A percentile compares a stretch with the other conserved stretches of the same genome.
phyloP scores from a whole-genome alignment of 2,888 invertebrate species.

The Lordiphosa andalusiaca region DNA sequence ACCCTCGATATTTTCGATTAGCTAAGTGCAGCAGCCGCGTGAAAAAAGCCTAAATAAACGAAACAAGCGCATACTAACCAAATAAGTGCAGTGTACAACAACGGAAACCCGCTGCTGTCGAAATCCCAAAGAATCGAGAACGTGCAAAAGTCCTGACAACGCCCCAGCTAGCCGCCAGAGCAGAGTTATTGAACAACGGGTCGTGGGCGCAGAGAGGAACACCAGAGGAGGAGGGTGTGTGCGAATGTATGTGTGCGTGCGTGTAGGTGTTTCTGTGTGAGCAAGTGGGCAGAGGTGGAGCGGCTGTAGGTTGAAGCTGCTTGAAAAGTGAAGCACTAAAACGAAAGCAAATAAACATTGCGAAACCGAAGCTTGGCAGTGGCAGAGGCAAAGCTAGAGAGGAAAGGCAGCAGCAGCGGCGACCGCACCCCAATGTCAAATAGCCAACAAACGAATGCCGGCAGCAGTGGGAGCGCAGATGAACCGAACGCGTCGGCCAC shows the following conservation, averaged over 20 bases:
- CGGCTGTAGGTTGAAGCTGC: constrained; percentile 50
- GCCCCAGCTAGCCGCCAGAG: constrained; percentile 22
- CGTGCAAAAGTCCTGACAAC: constrained; percentile 24
- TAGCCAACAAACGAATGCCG: constrained; percentile 77
- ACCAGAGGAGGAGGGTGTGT: constrained; percentile 39
- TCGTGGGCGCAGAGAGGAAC: constrained; percentile 41
- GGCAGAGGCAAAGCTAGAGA: constrained; percentile 20
- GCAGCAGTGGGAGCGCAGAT: constrained; percentile 71
- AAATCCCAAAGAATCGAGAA: constrained; percentile 21
- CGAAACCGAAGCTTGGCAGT: constrained; percentile 33
- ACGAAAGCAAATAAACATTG: constrained; percentile 42
- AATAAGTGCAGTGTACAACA: constrained; percentile 47
- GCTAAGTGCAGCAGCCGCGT: too few species aligned
- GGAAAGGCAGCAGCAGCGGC: constrained; percentile 46
- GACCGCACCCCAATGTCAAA: constrained; percentile 78
- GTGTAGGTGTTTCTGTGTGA: constrained; percentile 35
- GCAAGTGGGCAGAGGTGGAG: constrained; percentile 62
- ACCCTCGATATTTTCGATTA: too few species aligned
- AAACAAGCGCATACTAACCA: constrained; percentile 36
- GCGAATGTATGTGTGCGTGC: constrained; percentile 23
- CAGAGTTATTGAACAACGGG: constrained; percentile 53
- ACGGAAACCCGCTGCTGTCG: constrained; percentile 22
- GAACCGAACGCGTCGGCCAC: constrained; percentile 54
- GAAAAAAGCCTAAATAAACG: too few species aligned
- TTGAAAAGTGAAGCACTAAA: constrained; percentile 31